Conservation (phyloP, 2,888 invertebrate genomes). For the Pantelozetes paolii region DNA sequence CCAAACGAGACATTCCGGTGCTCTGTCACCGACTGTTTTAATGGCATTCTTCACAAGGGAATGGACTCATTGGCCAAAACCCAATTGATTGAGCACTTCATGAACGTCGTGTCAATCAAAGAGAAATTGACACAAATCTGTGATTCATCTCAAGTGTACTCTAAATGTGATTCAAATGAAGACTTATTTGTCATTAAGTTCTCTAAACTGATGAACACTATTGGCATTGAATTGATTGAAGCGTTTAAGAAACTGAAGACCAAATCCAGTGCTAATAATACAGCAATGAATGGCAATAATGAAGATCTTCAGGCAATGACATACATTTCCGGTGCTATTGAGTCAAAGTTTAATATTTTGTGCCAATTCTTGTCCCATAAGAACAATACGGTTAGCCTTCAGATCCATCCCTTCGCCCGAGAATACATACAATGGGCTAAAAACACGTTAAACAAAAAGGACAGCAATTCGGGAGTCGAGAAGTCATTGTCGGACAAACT, state of each 20-base stretch:
- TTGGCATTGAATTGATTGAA: slow-evolving; percentile 51
- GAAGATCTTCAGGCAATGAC: slow-evolving; percentile 33
- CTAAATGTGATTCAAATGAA: background rate
- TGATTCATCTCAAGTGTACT: slow-evolving; percentile 6
- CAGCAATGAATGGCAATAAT: background rate
- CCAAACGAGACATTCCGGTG: slow-evolving; percentile 51
- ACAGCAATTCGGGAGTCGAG: slow-evolving; percentile 21
- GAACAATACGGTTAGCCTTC: slow-evolving; percentile 57
- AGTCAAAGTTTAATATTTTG: slow-evolving; percentile 55
- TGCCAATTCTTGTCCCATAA: slow-evolving; percentile 56
- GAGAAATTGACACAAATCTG: slow-evolving; percentile 39
- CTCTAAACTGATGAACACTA: slow-evolving; percentile 56
- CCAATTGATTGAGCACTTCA: slow-evolving; percentile 56
- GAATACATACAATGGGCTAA: slow-evolving; percentile 54
- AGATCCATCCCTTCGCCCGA: slow-evolving; percentile 56
- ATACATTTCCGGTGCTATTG: slow-evolving; percentile 49
- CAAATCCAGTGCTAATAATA: background rate
- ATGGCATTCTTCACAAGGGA: slow-evolving; percentile 58
- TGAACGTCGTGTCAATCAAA: slow-evolving; percentile 49
- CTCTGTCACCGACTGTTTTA: slow-evolving; percentile 58
- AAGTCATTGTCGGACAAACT: slow-evolving; percentile 45
- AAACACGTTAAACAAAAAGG: slow-evolving; percentile 18
- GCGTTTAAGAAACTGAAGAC: slow-evolving; percentile 25
- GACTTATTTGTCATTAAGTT: slow-evolving; percentile 56
- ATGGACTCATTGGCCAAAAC: slow-evolving; percentile 60